These are phyloP conservation scores for Craterocephalus amniculus DNA, from an alignment of 2,797 vertebrate species.

Conservation along the genomic window DNA sequence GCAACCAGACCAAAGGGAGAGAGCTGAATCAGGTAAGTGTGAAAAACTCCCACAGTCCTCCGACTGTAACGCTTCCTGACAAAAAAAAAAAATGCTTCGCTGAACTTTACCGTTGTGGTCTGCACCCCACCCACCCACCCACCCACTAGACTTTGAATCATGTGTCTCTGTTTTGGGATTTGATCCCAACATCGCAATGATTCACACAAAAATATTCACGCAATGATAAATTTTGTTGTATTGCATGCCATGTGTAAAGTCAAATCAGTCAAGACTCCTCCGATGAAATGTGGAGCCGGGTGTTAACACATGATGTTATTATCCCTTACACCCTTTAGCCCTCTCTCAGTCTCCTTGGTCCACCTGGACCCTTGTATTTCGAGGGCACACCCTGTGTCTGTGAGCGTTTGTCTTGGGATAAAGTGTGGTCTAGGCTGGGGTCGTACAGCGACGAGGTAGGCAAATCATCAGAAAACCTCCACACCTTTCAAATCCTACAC, in stretches of 20 bases:
- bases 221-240: constrained; percentile 31
- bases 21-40: constrained; percentile 78
- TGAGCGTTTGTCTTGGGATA: constrained; percentile 81
- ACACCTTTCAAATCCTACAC: constrained; percentile 62
- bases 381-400: constrained; percentile 68
- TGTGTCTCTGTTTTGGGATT: constrained; percentile 20
- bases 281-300: constrained; percentile 65
- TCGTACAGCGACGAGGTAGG: constrained; percentile 79
- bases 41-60: constrained; percentile 19
- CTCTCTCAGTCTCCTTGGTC: constrained; percentile 79
- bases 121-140: not conserved
- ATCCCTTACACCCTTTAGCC: constrained; percentile 82
- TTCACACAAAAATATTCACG: constrained; percentile 28
- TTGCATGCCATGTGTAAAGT: constrained; percentile 61
- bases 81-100: constrained; percentile 8
- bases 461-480: constrained; percentile 65
- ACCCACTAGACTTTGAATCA: constrained; percentile 6
- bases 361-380: constrained; percentile 74
- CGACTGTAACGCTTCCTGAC: constrained; percentile 7
- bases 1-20: constrained; percentile 65
- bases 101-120: constrained; percentile 17
- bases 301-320: constrained; percentile 79
- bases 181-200: constrained; percentile 25
- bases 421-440: constrained; percentile 77
- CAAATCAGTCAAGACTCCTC: constrained; percentile 53